Conservation (phyloP, 1,140 invertebrate species). For the Sweltsa coloradensis region DNA sequence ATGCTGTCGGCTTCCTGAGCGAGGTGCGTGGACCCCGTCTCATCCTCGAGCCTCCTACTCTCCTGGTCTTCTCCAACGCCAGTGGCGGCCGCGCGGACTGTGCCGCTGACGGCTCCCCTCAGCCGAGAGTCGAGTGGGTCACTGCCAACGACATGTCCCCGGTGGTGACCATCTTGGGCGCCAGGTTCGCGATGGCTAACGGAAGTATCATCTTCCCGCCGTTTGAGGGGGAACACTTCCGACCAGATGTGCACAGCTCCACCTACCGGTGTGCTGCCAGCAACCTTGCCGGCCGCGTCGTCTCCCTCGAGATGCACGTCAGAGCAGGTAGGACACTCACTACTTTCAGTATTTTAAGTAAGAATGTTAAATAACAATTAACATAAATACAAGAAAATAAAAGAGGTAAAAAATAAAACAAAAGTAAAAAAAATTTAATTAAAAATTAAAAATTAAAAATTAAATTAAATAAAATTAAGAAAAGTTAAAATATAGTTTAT, state of each 20-base stretch:
- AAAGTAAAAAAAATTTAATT: too few relatives aligned
- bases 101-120: slow-evolving; percentile 26
- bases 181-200: slow-evolving; percentile 25
- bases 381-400: too few relatives aligned
- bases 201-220: slow-evolving; percentile 33
- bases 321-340: too few relatives aligned
- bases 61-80: slow-evolving; percentile 30
- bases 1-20: not conserved
- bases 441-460: too few relatives aligned
- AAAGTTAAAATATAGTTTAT: too few relatives aligned
- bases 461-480: too few relatives aligned
- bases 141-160: slow-evolving; percentile 23
- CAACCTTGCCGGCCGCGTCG: slow-evolving; percentile 25
- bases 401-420: too few relatives aligned
- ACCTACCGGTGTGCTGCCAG: slow-evolving; percentile 33
- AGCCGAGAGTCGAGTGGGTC: slow-evolving; percentile 26
- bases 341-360: too few relatives aligned
- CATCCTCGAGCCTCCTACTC: slow-evolving; percentile 27
- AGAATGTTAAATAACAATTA: too few relatives aligned
- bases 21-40: slow-evolving; percentile 49
- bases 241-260: slow-evolving; percentile 32
- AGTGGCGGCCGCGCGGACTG: slow-evolving; percentile 26
- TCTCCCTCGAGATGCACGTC: slow-evolving; percentile 12
- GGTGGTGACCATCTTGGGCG: slow-evolving; percentile 23
- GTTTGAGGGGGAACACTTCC: slow-evolving; percentile 30